phyloP scores from a whole-genome alignment of 2,888 invertebrate genomes.

The Philonicus albiceps region DNA sequence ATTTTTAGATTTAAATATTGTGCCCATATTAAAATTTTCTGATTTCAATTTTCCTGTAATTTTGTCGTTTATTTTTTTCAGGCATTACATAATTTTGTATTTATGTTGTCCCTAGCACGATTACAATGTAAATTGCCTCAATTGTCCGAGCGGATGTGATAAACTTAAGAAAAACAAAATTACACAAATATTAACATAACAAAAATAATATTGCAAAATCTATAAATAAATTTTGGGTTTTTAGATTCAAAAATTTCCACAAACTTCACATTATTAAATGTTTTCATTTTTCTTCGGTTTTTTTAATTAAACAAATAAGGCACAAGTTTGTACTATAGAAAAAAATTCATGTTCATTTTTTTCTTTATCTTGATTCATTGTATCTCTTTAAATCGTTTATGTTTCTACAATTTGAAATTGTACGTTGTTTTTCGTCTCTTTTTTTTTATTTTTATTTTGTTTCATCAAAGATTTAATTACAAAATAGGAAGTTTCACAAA shows the following conservation, averaged over 20 bases:
- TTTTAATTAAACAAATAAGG: constrained; percentile 32
- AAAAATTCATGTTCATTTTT: constrained; percentile 33
- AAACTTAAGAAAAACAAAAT: not conserved
- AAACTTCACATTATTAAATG: not conserved
- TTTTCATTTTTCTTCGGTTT: constrained; percentile 6
- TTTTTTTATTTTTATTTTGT: not conserved
- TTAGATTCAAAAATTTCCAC: not conserved
- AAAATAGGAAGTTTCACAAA: constrained; percentile 26
- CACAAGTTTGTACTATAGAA: constrained; percentile 43
- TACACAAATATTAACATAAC: not conserved
- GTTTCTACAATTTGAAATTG: not conserved
- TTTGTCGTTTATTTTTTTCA: not conserved
- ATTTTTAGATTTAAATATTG: too few species aligned
- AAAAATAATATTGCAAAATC: not conserved
- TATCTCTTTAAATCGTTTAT: not conserved
- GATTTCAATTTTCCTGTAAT: not conserved
- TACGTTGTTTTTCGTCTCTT: not conserved
- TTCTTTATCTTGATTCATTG: not conserved
- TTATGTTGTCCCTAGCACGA: not conserved
- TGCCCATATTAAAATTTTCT: not conserved
- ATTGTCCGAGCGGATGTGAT: not conserved
- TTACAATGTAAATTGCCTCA: not conserved
- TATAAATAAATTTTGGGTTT: not conserved
- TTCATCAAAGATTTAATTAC: not conserved
- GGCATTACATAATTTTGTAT: not conserved